A percentile compares a stretch with the other conserved stretches of the same genome.
These are phyloP conservation scores for Calypte anna DNA, from an alignment of 2,113 vertebrate genomes.

Conservation along the genomic window DNA sequence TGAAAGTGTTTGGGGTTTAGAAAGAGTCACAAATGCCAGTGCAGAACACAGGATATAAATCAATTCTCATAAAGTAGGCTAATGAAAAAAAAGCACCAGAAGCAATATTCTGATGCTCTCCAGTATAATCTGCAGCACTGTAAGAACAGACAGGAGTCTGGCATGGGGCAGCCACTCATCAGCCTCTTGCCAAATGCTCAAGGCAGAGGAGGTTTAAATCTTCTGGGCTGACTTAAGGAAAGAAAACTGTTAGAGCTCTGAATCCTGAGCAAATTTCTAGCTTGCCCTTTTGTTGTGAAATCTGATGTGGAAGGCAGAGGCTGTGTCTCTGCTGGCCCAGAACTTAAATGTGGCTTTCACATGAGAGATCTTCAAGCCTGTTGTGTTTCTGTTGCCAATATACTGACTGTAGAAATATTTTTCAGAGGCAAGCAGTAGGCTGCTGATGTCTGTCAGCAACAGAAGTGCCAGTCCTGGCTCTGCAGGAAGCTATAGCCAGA, in stretches of 20 bases:
- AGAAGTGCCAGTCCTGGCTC: not conserved
- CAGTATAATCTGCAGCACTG: not conserved
- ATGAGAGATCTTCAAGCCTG: not conserved
- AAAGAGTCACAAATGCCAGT: not conserved
- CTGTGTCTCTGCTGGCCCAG: not conserved
- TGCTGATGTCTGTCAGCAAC: not conserved
- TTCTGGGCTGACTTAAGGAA: not conserved
- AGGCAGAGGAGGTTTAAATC: not conserved
- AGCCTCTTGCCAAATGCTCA: not conserved
- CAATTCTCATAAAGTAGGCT: not conserved
- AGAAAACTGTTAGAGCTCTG: not conserved
- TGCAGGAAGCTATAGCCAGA: not conserved
- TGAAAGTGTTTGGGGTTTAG: not conserved
- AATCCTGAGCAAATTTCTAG: not conserved
- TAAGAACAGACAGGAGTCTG: not conserved
- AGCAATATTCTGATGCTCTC: not conserved
- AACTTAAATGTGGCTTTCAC: not conserved
- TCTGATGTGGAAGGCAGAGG: not conserved
- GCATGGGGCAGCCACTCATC: rapidly evolving
- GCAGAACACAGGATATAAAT: not conserved
- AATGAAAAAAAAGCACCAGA: not conserved
- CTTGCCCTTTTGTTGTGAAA: rapidly evolving
- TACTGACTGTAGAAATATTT: not conserved
- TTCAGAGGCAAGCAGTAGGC: not conserved
- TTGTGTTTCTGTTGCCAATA: too few species aligned